phyloP scores from a whole-genome alignment of 2,797 vertebrate species.

The Carcharodon carcharias region DNA sequence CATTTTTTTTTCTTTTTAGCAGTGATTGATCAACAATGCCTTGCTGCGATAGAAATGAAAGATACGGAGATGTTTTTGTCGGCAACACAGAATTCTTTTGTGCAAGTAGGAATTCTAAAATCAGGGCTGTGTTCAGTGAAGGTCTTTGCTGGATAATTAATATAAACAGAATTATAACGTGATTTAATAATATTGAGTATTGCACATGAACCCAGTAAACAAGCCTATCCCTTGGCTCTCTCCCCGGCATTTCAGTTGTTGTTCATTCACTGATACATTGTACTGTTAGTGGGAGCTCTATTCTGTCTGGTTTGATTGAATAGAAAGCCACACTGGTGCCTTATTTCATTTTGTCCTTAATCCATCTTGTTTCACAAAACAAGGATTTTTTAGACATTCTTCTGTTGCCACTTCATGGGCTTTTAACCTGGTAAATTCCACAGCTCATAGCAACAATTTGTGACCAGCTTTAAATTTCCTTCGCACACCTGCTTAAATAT shows the following conservation, averaged over 20 bases:
- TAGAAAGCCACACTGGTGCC: conserved; percentile 15
- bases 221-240: conserved; percentile 25
- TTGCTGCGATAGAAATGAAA: conserved; percentile 12
- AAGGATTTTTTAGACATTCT: conserved; percentile 26
- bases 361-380: conserved; percentile 31
- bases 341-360: conserved; percentile 30
- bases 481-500: not conserved
- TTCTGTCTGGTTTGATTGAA: conserved; percentile 35
- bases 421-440: conserved; percentile 30
- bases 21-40: not conserved
- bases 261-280: conserved; percentile 32
- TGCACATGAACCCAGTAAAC: not conserved
- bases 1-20: not conserved
- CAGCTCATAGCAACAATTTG: not conserved
- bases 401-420: conserved; percentile 32
- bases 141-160: conserved; percentile 24
- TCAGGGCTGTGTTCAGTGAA: not conserved
- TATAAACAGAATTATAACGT: conserved; percentile 23
- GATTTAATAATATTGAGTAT: not conserved
- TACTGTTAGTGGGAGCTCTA: conserved; percentile 34
- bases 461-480: not conserved
- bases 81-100: not conserved
- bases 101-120: conserved; percentile 1
- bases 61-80: conserved; percentile 2
- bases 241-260: conserved; percentile 24